These are phyloP conservation scores for Drosophila acutilabella DNA, from an alignment of 2,888 invertebrate genomes.

Conservation along the genomic window DNA sequence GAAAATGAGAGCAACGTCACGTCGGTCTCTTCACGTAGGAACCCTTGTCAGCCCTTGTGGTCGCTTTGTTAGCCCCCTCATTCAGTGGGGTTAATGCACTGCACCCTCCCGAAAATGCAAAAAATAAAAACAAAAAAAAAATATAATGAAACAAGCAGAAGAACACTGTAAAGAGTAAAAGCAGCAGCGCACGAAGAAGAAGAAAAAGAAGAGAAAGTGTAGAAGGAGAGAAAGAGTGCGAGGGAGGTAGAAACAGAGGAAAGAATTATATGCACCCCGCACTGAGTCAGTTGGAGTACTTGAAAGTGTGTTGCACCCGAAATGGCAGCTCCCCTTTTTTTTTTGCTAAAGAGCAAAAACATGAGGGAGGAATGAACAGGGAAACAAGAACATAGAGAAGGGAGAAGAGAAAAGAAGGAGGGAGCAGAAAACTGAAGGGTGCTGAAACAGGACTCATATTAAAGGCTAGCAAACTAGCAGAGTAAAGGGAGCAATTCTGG, in stretches of 20 bases:
- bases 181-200: neutral
- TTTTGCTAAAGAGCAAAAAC: slow-evolving; percentile 15
- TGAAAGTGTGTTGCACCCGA: slow-evolving; percentile 75
- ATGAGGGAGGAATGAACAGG: slow-evolving; percentile 1
- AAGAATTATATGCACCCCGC: slow-evolving; percentile 46
- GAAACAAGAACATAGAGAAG: neutral
- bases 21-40: neutral
- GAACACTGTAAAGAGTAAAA: slow-evolving; percentile 13
- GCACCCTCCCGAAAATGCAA: slow-evolving; percentile 54
- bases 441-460: slow-evolving; percentile 35
- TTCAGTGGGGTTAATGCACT: slow-evolving; percentile 71
- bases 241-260: neutral
- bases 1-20: slow-evolving; percentile 7
- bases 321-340: slow-evolving; percentile 47
- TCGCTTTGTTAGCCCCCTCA: slow-evolving; percentile 24
- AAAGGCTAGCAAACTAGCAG: slow-evolving; percentile 28
- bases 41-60: slow-evolving; percentile 11
- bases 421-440: neutral
- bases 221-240: neutral
- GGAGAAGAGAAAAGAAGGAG: neutral
- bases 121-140: slow-evolving; percentile 9
- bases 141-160: slow-evolving; percentile 3
- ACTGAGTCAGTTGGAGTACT: slow-evolving; percentile 68
- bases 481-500: neutral
- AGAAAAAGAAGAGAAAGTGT: slow-evolving; percentile 22